Base-by-base conservation (phyloP, 2,797 vertebrate genomes). In the Schizothorax lantsangensis region DNA sequence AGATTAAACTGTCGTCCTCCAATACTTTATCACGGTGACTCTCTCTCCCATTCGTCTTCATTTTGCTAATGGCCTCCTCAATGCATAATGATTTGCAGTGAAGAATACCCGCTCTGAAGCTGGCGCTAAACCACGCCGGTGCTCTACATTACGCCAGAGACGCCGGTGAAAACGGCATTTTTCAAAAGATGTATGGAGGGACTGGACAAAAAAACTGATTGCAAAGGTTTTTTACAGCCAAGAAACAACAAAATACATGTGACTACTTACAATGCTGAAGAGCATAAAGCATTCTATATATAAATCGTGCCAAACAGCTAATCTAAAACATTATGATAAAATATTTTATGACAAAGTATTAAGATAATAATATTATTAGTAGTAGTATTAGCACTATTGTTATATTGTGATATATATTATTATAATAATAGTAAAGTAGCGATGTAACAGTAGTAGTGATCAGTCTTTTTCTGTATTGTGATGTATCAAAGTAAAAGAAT, bases 11-110 rank as follows among this genome's bases (percentile, higher is more conserved):
- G 90, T 87, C 82, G 84, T 84, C 86, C 72, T 88, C 71, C 89
- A 92, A 94, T 93, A 90, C 94, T 96, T 94, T 93, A 93, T 95
- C 95, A 95, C 84, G 82, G 91, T 68, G 64, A 88, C 90, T 88
- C 87, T 62, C 86, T 15, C 89, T 85, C 86, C 92, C 94, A 96
- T 96, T 94, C 88, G 90, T 95, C 95, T 96, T 96, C 94, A 95
- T 95, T 95, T 94, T 93, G 92, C 92, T 95, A 96, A 96, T 95
- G 93, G 94, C 92, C 93, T 94, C 95, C 95, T 96, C 95, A 95
- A 96, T 96, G 95, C 94, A 94, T 95, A 96, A 96, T 95, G 95
- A 96, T 96, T 94, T 88, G 93, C 92, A 88, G 91, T 91, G 93
- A 95, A 95, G 95, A 95, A 95, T 95, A 92, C 91, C 92, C 92